Evolutionary conservation across 2,888 invertebrate species (phyloP), one percentile per base, ranked within the genome.

Genomic region (Micropterix aruncella): DNA sequence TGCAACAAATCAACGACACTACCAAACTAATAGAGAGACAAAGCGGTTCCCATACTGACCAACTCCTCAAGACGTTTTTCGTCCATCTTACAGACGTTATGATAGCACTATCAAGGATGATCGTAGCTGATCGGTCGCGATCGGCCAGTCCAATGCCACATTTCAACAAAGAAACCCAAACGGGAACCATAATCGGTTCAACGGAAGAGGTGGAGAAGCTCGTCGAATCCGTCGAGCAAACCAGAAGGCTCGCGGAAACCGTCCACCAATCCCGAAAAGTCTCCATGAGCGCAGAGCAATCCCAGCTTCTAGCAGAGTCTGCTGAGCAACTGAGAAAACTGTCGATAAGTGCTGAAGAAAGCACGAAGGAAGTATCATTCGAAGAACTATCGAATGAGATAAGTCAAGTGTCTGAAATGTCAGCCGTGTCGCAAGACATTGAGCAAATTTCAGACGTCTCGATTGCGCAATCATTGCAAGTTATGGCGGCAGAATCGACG

Each of bases 31-130:
- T n/a, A n/a, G n/a, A n/a, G n/a, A n/a, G n/a, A n/a, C n/a, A n/a
- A n/a, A n/a, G n/a, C n/a, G n/a, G n/a, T n/a, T 12, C 27, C 12
- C 27, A 27, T 27, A 27, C 27, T 41, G 60, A 66, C 48, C 54
- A 66, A 36, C 51, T 70, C 9, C 51, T 70, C 15, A 64, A 63
- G 56, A 67, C 66, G 2, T 70, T 71, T 53, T 66, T 70, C 43
- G 58, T 69, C 18, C 67, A 70, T 51, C 51, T 71, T 3, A 69
- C 70, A 2, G 68, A 69, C 50, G 63, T 71, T 0, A 69, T 71
- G 67, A 64, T 70, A 3, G 65, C 65, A 14, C 51, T 71, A 41
- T 66, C 67, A 1, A 61, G 63, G 49, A 65, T 63, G 51, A 58
- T 68, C 47, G 50, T 65, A 38, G 54, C 57, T 27, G 61, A 48